Base-by-base conservation (phyloP, 2,888 invertebrate genomes). In the Polymixis lichenea region DNA sequence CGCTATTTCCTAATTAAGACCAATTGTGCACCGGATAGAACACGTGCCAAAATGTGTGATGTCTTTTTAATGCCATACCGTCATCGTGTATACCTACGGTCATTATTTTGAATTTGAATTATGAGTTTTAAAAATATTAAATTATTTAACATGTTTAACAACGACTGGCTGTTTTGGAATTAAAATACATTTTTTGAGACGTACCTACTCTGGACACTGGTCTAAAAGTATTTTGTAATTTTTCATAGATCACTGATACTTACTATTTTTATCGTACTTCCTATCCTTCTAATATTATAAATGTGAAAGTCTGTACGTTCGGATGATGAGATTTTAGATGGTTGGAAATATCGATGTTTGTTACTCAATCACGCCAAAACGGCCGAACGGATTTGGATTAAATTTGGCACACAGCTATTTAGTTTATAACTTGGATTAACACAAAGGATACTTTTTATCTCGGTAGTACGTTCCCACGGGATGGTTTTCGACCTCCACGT, bases 1-100 rank as follows among this genome's bases (percentile, higher is more conserved):
- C 90, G 95, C 94, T 91, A 94, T 95, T 96, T 96, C 96, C 96
- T 96, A 95, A 96, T 96, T 96, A 96, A 94, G 93, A 88, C 88
- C 96, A 96, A 96, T 96, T 96, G 95, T 92, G 84, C 91, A 95
- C 95, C 96, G 96, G 96, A 96, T 93, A 94, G 93, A 92, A 93
- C 96, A 96, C 96, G 96, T 95, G 96, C 96, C 96, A 95, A 96
- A 96, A 96, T 94, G 92, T 94, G 90, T 92, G 91, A 92, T 91
- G 91, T 94, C 93, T 94, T 93, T 93, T 92, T 92, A 92, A 90
- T 90, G 91, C 82, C 89, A 91, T 91, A 89, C 89, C 90, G 91
- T 93, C 93, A 93, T 92, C 91, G 89, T 91, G 89, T 91, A 72
- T 78, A 78, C 82, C 82, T 81, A 84, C 51, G 46, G 89, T 89